Evolutionary conservation across 2,888 invertebrate genomes (phyloP).

Genomic region (Dolichopus griseipennis): DNA sequence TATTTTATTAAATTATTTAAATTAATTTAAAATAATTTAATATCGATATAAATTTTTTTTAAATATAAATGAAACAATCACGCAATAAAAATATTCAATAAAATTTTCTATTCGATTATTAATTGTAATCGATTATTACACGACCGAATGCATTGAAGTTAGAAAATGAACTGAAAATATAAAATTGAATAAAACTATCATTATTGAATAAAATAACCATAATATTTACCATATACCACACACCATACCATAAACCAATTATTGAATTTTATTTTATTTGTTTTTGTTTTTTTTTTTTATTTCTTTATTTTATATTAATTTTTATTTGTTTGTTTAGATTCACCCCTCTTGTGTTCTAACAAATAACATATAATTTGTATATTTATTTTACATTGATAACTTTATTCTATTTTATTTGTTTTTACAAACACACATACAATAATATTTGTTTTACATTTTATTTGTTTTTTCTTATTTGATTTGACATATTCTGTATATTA

Average conservation of each 20-base stretch:
- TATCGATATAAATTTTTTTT: too few species aligned
- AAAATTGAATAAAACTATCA: not conserved
- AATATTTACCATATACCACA: too few species aligned
- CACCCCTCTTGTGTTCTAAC: not conserved
- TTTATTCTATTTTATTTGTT: not conserved
- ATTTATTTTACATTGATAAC: not conserved
- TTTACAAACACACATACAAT: not conserved
- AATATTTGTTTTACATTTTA: not conserved
- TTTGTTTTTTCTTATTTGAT: too few species aligned
- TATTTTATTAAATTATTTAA: too few species aligned
- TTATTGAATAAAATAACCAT: too few species aligned
- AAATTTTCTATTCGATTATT: not conserved
- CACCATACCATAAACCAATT: too few species aligned
- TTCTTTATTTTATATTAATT: not conserved
- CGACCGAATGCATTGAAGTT: not conserved
- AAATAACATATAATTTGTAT: not conserved
- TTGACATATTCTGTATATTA: too few species aligned
- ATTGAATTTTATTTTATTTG: not conserved
- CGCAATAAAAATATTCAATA: not conserved
- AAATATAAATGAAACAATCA: too few species aligned
- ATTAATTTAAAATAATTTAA: too few species aligned
- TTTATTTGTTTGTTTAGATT: not conserved
- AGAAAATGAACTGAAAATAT: not conserved
- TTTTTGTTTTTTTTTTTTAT: not conserved
- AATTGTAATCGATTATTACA: not conserved